Evolutionary conservation across 2,113 vertebrate species (phyloP).

Genomic region (Protomyctophum bolini): DNA sequence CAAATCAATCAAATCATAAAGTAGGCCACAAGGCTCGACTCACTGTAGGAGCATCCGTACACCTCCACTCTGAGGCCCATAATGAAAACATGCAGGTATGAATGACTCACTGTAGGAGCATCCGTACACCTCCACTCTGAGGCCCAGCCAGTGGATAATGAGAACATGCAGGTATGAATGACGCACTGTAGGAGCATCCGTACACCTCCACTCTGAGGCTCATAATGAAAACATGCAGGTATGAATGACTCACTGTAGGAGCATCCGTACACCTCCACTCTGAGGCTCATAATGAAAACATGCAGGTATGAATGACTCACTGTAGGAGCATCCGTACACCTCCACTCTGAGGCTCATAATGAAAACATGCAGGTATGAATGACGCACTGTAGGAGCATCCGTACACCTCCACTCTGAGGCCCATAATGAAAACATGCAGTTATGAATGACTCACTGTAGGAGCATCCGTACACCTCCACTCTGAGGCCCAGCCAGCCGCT

Average conservation of each 20-base stretch:
- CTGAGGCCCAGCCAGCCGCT: slow-evolving; percentile 83
- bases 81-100: no score
- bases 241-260: slow-evolving; percentile 84
- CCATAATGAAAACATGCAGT: no score
- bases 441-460: slow-evolving; percentile 83
- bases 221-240: slow-evolving; percentile 24
- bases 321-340: slow-evolving; percentile 86
- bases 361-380: no score
- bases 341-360: slow-evolving; percentile 85
- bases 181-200: slow-evolving; percentile 89
- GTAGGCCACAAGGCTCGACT: no score
- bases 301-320: slow-evolving; percentile 75
- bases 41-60: no score
- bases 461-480: slow-evolving; percentile 86
- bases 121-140: slow-evolving; percentile 86
- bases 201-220: slow-evolving; percentile 87
- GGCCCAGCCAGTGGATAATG: slow-evolving; percentile 20
- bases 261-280: slow-evolving; percentile 87
- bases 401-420: no score
- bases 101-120: slow-evolving; percentile 87
- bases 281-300: slow-evolving; percentile 74
- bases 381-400: no score
- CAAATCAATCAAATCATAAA: no score
- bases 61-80: no score
- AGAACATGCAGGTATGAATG: no score